phyloP scores from a whole-genome alignment of 2,888 invertebrate genomes.

The Drosophila mimetica region DNA sequence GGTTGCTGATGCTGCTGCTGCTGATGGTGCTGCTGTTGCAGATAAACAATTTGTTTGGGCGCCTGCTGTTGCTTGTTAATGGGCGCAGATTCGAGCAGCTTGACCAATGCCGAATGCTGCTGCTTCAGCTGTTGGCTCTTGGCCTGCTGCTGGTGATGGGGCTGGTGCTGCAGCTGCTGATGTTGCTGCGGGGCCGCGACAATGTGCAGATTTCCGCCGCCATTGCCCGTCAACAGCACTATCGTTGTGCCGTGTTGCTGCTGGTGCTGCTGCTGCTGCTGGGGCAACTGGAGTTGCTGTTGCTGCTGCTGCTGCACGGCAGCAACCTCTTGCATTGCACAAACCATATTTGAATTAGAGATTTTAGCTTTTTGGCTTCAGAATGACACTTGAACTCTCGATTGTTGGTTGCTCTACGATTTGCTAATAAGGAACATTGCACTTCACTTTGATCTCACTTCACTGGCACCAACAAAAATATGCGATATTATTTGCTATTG shows the following conservation, averaged over 20 bases:
- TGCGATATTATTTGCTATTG: conserved; percentile 50
- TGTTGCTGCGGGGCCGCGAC: conserved; percentile 52
- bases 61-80: conserved; percentile 67
- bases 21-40: conserved; percentile 49
- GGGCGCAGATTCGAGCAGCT: conserved; percentile 87
- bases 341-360: conserved; percentile 81
- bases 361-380: conserved; percentile 73
- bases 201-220: conserved; percentile 64
- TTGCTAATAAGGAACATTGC: conserved; percentile 83
- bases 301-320: conserved; percentile 61
- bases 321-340: conserved; percentile 83
- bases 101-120: conserved; percentile 88
- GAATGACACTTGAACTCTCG: conserved; percentile 80
- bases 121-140: conserved; percentile 86
- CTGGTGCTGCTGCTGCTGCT: conserved; percentile 61
- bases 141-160: conserved; percentile 63
- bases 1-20: conserved; percentile 59
- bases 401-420: conserved; percentile 64
- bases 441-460: conserved; percentile 67
- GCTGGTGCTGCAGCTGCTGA: conserved; percentile 55
- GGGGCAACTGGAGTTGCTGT: conserved; percentile 64
- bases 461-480: conserved; percentile 73
- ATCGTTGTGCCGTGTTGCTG: conserved; percentile 78
- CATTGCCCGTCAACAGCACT: conserved; percentile 66
- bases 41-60: conserved; percentile 50